phyloP scores from a whole-genome alignment of 2,888 invertebrate species.

The Corythucha ciliata region DNA sequence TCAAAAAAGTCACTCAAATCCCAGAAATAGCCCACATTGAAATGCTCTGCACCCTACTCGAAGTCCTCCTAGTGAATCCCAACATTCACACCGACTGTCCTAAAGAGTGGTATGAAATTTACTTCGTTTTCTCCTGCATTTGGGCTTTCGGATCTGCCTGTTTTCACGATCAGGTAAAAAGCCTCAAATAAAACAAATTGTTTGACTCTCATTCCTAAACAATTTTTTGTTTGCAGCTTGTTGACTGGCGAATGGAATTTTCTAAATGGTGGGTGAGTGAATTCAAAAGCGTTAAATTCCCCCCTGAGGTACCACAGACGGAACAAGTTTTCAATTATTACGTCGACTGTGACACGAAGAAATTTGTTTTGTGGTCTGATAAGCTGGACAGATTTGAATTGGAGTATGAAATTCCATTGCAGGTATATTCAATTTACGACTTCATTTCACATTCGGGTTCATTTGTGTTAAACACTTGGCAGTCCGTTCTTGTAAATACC shows the following conservation, averaged over 20 bases:
- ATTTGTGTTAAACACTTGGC: constrained; percentile 21
- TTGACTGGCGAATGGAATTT: constrained; percentile 88
- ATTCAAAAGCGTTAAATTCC: constrained; percentile 85
- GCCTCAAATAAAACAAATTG: not conserved
- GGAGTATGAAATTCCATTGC: constrained; percentile 78
- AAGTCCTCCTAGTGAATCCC: constrained; percentile 69
- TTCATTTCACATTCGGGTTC: not conserved
- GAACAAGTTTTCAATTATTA: constrained; percentile 83
- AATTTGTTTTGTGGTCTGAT: constrained; percentile 79
- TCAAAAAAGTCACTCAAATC: constrained; percentile 84
- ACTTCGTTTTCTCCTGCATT: constrained; percentile 79
- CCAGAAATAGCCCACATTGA: constrained; percentile 82
- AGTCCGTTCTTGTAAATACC: constrained; percentile 78
- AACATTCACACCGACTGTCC: constrained; percentile 80
- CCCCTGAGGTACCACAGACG: constrained; percentile 42
- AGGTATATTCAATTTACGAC: constrained; percentile 47
- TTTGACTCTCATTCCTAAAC: not conserved
- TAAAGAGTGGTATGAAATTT: constrained; percentile 88
- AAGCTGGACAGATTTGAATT: constrained; percentile 67
- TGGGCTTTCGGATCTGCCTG: constrained; percentile 92
- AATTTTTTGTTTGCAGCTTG: constrained; percentile 48
- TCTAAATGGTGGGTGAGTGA: constrained; percentile 91
- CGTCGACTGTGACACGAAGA: constrained; percentile 77
- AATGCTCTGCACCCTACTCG: constrained; percentile 77
- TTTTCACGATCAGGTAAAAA: constrained; percentile 65